These are phyloP conservation scores for Pantelozetes paolii DNA, from an alignment of 2,888 invertebrate genomes.

Conservation along the genomic window DNA sequence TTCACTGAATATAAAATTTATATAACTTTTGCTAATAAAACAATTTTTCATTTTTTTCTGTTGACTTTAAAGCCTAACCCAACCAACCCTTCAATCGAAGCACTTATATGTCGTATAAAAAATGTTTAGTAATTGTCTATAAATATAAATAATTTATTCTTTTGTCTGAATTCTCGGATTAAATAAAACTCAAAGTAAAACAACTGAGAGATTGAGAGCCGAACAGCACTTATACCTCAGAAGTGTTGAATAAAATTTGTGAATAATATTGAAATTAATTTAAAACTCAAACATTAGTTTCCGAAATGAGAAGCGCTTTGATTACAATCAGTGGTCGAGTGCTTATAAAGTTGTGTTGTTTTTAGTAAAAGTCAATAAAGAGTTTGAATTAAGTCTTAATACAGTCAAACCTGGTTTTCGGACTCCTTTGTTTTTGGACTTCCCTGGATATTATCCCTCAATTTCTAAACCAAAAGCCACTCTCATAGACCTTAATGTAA, in stretches of 20 bases:
- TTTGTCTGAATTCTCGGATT: too few species aligned
- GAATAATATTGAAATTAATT: background rate
- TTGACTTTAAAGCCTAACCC: background rate
- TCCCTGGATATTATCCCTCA: too few species aligned
- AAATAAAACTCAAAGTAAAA: background rate
- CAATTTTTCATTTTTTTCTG: background rate
- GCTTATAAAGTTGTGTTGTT: background rate
- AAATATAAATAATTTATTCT: too few species aligned
- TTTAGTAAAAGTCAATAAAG: background rate
- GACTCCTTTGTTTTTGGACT: too few species aligned
- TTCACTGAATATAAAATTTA: conserved; percentile 23
- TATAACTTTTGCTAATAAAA: conserved; percentile 1
- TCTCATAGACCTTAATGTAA: too few species aligned
- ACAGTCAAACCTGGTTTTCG: too few species aligned
- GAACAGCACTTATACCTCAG: background rate
- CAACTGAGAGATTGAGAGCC: background rate
- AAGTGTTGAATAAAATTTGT: background rate
- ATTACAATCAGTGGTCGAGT: background rate
- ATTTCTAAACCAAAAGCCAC: too few species aligned
- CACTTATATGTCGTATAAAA: background rate
- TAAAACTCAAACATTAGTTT: background rate
- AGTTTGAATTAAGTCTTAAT: background rate
- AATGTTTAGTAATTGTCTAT: too few species aligned
- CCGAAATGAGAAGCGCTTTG: background rate
- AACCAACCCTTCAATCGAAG: background rate